Percentiles rank a stretch among this genome's conserved stretches.
Conservation (phyloP, 2,888 invertebrate genomes). For the Cordilura impudica region DNA sequence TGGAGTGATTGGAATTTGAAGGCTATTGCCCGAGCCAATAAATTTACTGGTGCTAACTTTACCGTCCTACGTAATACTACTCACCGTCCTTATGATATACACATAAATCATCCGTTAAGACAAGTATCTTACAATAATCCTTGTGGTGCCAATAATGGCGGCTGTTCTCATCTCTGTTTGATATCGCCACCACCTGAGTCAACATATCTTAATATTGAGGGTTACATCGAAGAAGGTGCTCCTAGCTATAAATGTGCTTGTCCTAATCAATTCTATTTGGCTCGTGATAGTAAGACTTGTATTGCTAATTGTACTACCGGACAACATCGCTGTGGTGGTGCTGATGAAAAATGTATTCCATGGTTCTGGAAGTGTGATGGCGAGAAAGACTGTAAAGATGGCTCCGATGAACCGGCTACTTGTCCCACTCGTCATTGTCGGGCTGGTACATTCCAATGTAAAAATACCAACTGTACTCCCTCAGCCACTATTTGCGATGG, state of each 20-base stretch:
- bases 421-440: slow-evolving; percentile 92
- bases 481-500: slow-evolving; percentile 96
- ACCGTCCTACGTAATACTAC: slow-evolving; percentile 91
- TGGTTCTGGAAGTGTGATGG: slow-evolving; percentile 93
- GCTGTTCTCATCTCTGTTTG: slow-evolving; percentile 96
- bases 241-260: slow-evolving; percentile 92
- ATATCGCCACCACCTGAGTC: slow-evolving; percentile 90
- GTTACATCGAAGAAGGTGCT: slow-evolving; percentile 88
- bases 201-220: slow-evolving; percentile 87
- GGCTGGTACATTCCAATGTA: slow-evolving; percentile 95
- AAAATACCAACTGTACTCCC: slow-evolving; percentile 94
- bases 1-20: slow-evolving; percentile 99
- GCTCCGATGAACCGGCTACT: slow-evolving; percentile 90
- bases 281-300: slow-evolving; percentile 90
- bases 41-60: slow-evolving; percentile 89
- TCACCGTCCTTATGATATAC: slow-evolving; percentile 96
- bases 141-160: slow-evolving; percentile 94
- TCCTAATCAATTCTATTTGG: slow-evolving; percentile 94
- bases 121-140: slow-evolving; percentile 93
- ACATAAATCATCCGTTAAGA: slow-evolving; percentile 92
- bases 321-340: slow-evolving; percentile 80
- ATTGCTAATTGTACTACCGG: slow-evolving; percentile 94
- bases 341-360: slow-evolving; percentile 85
- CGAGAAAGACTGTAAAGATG: slow-evolving; percentile 94
- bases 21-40: slow-evolving; percentile 93